Percentiles rank a stretch among this genome's conserved stretches.
These are phyloP conservation scores for human DNA, from an alignment of 2,113 vertebrate species.

Conservation along the genomic window GRCh38 chr2:45149501-45150000, in stretches of 20 bases:
- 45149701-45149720: background rate
- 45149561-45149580: constrained; percentile 7
- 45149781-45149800: background rate
- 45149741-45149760: background rate
- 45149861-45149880: background rate
- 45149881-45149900: background rate
- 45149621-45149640: background rate
- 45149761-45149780: background rate
- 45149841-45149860: background rate
- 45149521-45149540: background rate
- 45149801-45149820: background rate
- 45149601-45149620: background rate
- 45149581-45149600: background rate
- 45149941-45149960: background rate
- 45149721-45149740: background rate
- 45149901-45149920: background rate
- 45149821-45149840: background rate
- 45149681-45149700: too few species aligned
- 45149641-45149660: background rate
- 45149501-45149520: background rate
- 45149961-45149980: background rate
- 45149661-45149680: background rate
- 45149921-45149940: background rate
- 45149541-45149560: background rate
- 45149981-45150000: background rate